Conservation (phyloP, 2,113 vertebrate genomes). For the Setophaga petechia region DNA sequence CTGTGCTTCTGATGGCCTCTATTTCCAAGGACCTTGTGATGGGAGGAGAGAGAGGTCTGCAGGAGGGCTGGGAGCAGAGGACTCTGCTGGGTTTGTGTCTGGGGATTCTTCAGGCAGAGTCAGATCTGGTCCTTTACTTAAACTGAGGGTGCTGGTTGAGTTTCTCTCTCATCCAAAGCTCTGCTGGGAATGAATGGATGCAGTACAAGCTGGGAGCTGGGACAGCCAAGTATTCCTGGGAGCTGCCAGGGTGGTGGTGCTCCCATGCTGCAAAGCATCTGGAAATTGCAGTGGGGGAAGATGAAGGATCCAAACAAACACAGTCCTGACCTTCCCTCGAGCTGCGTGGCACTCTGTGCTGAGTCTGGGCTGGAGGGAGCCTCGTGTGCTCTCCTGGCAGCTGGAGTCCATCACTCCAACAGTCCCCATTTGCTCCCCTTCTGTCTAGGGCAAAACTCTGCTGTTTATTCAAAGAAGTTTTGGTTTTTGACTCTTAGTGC, state of each 20-base stretch:
- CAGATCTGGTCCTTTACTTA: not conserved
- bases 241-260: not conserved
- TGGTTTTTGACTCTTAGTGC: not conserved
- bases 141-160: not conserved
- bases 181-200: not conserved
- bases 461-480: not conserved
- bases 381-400: not conserved
- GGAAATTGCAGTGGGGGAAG: not conserved
- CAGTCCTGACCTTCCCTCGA: not conserved
- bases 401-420: not conserved
- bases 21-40: not conserved
- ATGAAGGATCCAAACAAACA: not conserved
- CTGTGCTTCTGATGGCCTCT: not conserved
- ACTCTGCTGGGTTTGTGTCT: not conserved
- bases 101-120: not conserved
- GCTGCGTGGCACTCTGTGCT: not conserved
- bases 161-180: not conserved
- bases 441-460: not conserved
- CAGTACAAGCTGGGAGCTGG: not conserved
- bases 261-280: not conserved
- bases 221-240: fast-evolving
- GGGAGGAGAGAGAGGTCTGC: not conserved
- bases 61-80: not conserved
- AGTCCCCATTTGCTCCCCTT: not conserved
- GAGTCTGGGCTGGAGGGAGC: not conserved